Conservation (phyloP, 2,113 vertebrate species). For the Periophthalmodon schlosseri region DNA sequence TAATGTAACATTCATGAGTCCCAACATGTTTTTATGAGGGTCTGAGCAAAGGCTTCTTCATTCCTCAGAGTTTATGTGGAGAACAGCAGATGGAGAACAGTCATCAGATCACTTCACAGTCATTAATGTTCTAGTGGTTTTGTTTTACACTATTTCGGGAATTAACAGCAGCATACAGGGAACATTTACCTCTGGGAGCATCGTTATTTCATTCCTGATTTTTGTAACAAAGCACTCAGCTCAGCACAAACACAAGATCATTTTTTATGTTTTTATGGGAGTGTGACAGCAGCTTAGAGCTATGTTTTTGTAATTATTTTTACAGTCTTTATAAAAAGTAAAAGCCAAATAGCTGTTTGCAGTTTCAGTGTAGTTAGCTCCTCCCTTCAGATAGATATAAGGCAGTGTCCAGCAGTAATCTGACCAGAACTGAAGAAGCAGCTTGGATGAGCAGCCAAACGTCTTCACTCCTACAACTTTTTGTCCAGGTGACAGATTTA, state of each 20-base stretch:
- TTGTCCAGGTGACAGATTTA: no score
- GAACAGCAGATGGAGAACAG: constrained; percentile 28
- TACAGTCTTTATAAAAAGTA: no score
- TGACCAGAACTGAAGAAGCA: no score
- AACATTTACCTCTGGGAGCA: not conserved
- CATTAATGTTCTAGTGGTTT: not conserved
- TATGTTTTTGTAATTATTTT: not conserved
- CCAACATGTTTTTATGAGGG: not conserved
- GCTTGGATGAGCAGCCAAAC: no score
- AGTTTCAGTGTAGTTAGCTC: no score
- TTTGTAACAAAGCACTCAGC: not conserved
- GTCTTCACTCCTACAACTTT: no score
- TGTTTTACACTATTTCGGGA: not conserved
- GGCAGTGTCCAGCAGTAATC: no score
- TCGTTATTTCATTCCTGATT: not conserved
- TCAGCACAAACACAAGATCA: not conserved
- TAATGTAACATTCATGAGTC: constrained; percentile 7
- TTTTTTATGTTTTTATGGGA: not conserved
- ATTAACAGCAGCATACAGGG: not conserved
- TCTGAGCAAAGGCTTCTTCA: not conserved
- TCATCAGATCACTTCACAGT: not conserved
- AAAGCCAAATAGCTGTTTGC: no score
- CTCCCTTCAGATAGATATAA: no score
- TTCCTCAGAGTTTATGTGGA: not conserved
- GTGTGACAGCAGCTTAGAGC: not conserved